phyloP scores from a whole-genome alignment of 2,888 invertebrate genomes.

The Hipparchia sbordonii region DNA sequence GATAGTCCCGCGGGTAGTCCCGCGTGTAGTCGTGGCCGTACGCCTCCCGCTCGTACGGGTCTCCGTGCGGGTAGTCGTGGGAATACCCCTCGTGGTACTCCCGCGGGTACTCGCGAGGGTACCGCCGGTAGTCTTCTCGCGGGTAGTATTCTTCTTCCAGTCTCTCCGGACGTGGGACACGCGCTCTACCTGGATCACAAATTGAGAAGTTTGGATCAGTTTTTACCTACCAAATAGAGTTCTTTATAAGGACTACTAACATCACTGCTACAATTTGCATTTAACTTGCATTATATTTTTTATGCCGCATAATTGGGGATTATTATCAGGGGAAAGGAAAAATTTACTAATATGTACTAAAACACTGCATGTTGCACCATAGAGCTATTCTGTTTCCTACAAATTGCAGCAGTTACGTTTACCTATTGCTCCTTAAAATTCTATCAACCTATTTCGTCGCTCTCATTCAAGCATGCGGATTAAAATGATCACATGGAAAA shows the following conservation, averaged over 20 bases:
- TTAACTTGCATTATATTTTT: too few species aligned
- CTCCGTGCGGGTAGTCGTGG: constrained; percentile 51
- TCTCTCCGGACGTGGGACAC: constrained; percentile 80
- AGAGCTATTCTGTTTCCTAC: too few species aligned
- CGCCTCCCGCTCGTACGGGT: constrained; percentile 67
- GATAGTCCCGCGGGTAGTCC: constrained; percentile 74
- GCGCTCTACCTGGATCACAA: constrained; percentile 59
- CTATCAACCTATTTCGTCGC: neutral
- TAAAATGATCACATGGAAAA: neutral
- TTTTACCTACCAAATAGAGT: neutral
- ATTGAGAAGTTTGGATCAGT: neutral
- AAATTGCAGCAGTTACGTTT: neutral
- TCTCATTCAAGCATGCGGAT: neutral
- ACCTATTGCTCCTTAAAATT: neutral
- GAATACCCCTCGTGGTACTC: constrained; percentile 63
- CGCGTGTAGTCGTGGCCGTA: constrained; percentile 69
- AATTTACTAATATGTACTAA: too few species aligned
- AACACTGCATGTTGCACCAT: too few species aligned
- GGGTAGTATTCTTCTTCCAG: constrained; percentile 80
- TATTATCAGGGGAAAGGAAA: too few species aligned
- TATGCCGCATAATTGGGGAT: too few species aligned
- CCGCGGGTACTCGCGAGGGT: constrained; percentile 47
- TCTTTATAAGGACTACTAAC: neutral
- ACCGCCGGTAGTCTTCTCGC: constrained; percentile 51
- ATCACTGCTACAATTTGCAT: neutral